phyloP scores from a whole-genome alignment of 2,888 invertebrate species.

The Dasysyrphus tricinctus region DNA sequence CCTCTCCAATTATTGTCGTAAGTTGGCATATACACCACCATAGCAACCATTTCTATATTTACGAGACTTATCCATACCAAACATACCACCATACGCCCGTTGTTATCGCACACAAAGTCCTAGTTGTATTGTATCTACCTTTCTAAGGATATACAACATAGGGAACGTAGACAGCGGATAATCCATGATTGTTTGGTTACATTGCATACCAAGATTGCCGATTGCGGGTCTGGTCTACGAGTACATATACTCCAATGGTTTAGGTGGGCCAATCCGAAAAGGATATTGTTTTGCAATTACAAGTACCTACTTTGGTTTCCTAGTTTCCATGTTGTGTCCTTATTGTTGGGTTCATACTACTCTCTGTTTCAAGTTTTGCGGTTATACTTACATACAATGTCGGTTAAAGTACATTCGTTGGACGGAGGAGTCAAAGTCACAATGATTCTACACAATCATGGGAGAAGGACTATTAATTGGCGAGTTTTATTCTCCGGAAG shows the following conservation, averaged over 20 bases:
- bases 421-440: conserved; percentile 10
- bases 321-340: conserved; percentile 19
- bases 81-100: neutral
- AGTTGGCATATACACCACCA: neutral
- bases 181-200: conserved; percentile 35
- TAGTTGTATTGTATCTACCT: conserved; percentile 7
- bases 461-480: neutral
- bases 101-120: conserved; percentile 28
- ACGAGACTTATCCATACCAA: neutral
- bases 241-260: neutral
- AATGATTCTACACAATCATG: too few relatives aligned
- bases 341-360: conserved; percentile 40
- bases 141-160: conserved; percentile 12
- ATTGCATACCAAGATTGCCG: conserved; percentile 33
- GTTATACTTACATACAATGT: conserved; percentile 18
- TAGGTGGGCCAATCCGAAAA: conserved; percentile 38
- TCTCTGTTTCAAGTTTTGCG: conserved; percentile 49
- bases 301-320: conserved; percentile 14
- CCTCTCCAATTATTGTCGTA: conserved; percentile 8
- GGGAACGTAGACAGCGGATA: conserved; percentile 11
- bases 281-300: conserved; percentile 64
- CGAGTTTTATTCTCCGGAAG: conserved; percentile 17
- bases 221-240: conserved; percentile 21
- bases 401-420: conserved; percentile 38
- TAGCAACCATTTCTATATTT: neutral